A percentile compares a stretch with the other conserved stretches of the same genome.
These are phyloP conservation scores for Lates japonicus DNA, from an alignment of 2,797 vertebrate genomes.

Conservation along the genomic window DNA sequence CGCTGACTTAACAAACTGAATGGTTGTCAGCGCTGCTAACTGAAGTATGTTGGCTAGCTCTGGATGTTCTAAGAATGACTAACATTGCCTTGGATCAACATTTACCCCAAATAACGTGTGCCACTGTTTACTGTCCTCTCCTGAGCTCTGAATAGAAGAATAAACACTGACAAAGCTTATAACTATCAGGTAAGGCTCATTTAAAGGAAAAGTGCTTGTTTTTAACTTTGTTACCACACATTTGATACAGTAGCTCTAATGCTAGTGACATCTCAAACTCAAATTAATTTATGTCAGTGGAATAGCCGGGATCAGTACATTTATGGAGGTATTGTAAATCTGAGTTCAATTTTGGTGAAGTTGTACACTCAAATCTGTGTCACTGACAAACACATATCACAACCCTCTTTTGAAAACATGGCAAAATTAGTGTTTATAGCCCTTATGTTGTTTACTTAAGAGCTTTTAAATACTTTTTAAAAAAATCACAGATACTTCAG, in stretches of 20 bases:
- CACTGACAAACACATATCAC: too few relatives aligned
- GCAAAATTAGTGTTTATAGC: too few relatives aligned
- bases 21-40: conserved; percentile 66
- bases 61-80: conserved; percentile 54
- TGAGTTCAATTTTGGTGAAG: too few relatives aligned
- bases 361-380: too few relatives aligned
- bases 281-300: too few relatives aligned
- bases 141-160: conserved; percentile 49
- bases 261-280: too few relatives aligned
- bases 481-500: too few relatives aligned
- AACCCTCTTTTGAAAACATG: too few relatives aligned
- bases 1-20: conserved; percentile 81
- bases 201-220: conserved; percentile 26
- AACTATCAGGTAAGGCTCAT: conserved; percentile 22
- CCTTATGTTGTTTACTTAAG: too few relatives aligned
- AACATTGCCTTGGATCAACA: conserved; percentile 59
- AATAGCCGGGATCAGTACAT: too few relatives aligned
- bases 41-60: conserved; percentile 54
- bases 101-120: conserved; percentile 61
- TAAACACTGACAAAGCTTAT: conserved; percentile 50
- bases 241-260: neutral
- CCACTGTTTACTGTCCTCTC: conserved; percentile 70
- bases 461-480: too few relatives aligned
- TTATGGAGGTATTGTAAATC: too few relatives aligned
- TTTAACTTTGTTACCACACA: neutral